phyloP scores from a whole-genome alignment of 2,888 invertebrate genomes.

The Sepioteuthis lessoniana region DNA sequence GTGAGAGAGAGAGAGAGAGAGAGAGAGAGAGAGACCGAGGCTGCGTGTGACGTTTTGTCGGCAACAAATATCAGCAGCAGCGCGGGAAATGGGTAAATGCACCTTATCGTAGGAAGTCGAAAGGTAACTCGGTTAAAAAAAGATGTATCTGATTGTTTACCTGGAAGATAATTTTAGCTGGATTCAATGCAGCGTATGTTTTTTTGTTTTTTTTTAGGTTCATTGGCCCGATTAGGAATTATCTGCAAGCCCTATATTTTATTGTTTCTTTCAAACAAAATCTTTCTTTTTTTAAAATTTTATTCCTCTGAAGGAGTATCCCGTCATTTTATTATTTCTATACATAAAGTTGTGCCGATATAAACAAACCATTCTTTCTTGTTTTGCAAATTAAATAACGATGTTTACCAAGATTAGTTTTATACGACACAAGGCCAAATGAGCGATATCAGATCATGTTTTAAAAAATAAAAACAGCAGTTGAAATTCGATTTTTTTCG shows the following conservation, averaged over 20 bases:
- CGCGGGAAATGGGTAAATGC: neutral
- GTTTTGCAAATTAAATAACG: neutral
- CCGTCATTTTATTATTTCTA: neutral
- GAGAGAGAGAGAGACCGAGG: too few species aligned
- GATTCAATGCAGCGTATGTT: neutral
- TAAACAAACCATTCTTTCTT: neutral
- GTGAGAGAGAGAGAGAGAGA: too few species aligned
- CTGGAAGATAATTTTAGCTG: neutral
- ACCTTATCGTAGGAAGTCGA: neutral
- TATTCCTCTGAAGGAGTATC: neutral
- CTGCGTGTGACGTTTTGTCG: neutral
- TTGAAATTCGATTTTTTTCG: too few species aligned
- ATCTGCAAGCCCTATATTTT: neutral
- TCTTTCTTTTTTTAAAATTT: neutral
- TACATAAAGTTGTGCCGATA: neutral
- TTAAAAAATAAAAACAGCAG: too few species aligned
- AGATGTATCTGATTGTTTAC: neutral
- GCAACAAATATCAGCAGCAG: neutral
- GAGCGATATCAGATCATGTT: neutral
- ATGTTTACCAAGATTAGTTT: neutral
- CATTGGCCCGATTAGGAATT: neutral
- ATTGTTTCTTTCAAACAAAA: neutral
- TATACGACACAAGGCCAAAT: neutral
- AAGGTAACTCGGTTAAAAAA: neutral
- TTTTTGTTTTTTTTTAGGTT: neutral